Evolutionary conservation across 2,888 invertebrate genomes (phyloP).

Genomic region (Conomelus anceps): DNA sequence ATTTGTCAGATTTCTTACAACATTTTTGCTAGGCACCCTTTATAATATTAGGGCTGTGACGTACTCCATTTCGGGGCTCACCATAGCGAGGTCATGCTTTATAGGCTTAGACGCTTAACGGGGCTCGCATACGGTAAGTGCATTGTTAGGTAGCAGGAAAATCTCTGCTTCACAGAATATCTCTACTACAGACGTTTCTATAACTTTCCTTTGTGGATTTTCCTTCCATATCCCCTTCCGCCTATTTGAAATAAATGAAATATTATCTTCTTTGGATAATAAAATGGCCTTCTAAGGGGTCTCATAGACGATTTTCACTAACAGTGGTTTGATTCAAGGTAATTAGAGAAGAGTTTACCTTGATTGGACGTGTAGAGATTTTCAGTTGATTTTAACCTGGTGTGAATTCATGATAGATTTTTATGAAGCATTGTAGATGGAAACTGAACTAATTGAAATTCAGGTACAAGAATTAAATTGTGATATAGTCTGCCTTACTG

Average conservation of each 20-base stretch:
- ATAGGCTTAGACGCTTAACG: neutral
- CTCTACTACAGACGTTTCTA: neutral
- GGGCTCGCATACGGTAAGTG: neutral
- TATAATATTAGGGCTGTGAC: neutral
- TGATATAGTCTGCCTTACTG: no score
- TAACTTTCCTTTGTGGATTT: neutral
- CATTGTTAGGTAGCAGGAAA: neutral
- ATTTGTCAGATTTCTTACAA: neutral
- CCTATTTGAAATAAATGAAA: neutral
- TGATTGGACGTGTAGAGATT: no score
- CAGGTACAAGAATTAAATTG: no score
- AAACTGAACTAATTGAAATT: no score
- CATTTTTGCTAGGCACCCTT: neutral
- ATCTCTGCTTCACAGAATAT: neutral
- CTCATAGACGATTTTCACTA: no score
- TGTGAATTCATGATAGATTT: no score
- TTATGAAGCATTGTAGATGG: no score
- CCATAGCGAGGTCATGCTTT: neutral
- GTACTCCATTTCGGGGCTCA: neutral
- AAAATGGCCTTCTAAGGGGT: no score
- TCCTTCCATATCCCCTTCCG: neutral
- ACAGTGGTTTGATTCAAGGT: no score
- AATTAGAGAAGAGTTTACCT: no score
- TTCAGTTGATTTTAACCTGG: no score
- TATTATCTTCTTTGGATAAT: no score